A percentile compares a stretch with the other conserved stretches of the same genome.
Conservation (phyloP, 2,797 vertebrate species). For the Gastrophryne carolinensis region DNA sequence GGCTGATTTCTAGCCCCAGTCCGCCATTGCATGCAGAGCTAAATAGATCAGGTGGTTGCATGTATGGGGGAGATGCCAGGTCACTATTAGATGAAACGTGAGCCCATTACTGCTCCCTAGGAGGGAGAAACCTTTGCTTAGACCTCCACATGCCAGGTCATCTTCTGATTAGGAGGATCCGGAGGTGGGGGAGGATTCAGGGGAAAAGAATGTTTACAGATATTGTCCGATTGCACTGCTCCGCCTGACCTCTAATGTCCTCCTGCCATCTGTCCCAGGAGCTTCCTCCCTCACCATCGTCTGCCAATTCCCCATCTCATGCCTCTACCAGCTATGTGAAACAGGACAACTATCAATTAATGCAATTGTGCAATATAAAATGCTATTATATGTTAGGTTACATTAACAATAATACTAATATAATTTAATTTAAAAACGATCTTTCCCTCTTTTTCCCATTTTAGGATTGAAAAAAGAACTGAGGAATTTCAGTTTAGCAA, state of each 20-base stretch:
- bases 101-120: slow-evolving; percentile 86
- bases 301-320: too few relatives aligned
- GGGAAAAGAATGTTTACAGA: slow-evolving; percentile 88
- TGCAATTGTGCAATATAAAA: too few relatives aligned
- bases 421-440: too few relatives aligned
- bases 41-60: slow-evolving; percentile 83
- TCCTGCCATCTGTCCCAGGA: slow-evolving; percentile 49
- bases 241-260: slow-evolving; percentile 68
- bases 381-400: too few relatives aligned
- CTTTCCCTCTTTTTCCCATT: too few relatives aligned
- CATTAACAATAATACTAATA: too few relatives aligned
- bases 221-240: slow-evolving; percentile 77
- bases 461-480: too few relatives aligned
- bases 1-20: too few relatives aligned
- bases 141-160: slow-evolving; percentile 65
- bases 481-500: too few relatives aligned
- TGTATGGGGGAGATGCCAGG: slow-evolving; percentile 85
- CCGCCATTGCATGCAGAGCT: too few relatives aligned
- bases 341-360: too few relatives aligned
- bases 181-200: slow-evolving; percentile 79
- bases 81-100: slow-evolving; percentile 87
- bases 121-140: slow-evolving; percentile 65
- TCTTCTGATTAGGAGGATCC: slow-evolving; percentile 81
- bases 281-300: background rate
- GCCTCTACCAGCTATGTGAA: too few relatives aligned